Percentiles rank a stretch among this genome's conserved stretches.
These are phyloP conservation scores for Hystrix cristata DNA, from an alignment of 2,113 vertebrate genomes.

Conservation along the genomic window DNA sequence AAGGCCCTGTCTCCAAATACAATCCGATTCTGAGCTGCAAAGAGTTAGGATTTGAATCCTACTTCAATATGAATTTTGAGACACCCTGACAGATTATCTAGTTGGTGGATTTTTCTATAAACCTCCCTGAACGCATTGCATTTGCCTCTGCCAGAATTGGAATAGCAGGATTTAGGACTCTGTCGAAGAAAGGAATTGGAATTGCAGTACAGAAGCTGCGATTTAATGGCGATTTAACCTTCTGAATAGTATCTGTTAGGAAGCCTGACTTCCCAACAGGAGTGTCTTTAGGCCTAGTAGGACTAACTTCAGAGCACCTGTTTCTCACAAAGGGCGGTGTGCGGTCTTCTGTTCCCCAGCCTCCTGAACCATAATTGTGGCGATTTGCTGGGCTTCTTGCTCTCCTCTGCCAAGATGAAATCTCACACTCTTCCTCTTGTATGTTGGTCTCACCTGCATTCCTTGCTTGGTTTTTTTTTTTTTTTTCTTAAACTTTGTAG, in stretches of 20 bases:
- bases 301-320: background rate
- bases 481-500: conserved; percentile 18
- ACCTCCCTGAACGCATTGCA: background rate
- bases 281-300: background rate
- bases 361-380: background rate
- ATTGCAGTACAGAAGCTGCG: background rate
- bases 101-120: conserved; percentile 46
- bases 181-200: conserved; percentile 31
- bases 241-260: background rate
- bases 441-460: background rate
- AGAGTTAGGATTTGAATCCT: conserved; percentile 5
- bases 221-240: background rate
- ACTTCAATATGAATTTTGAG: background rate
- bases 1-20: background rate
- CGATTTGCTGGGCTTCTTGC: background rate
- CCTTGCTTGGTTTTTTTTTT: background rate
- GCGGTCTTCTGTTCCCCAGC: background rate
- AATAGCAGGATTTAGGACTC: conserved; percentile 51
- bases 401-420: background rate
- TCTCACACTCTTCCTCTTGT: background rate
- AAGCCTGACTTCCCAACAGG: background rate
- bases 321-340: background rate
- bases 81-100: background rate
- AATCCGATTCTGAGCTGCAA: background rate
- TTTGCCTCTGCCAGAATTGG: conserved; percentile 60